Conservation (phyloP, 2,797 vertebrate genomes). For the Moxostoma hubbsi region DNA sequence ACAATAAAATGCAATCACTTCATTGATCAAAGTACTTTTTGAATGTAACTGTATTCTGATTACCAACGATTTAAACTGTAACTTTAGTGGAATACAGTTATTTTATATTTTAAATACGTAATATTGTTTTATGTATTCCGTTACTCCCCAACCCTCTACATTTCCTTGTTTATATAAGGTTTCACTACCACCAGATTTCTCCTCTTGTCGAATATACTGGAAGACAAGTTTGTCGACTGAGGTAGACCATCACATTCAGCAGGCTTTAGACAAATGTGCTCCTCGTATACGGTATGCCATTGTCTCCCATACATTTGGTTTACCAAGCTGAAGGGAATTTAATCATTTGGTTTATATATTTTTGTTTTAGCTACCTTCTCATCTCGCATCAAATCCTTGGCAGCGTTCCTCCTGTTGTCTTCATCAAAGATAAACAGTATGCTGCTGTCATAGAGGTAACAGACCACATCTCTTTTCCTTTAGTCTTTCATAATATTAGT, state of each 20-base stretch:
- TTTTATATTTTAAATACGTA: too few species aligned
- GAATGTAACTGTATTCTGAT: too few species aligned
- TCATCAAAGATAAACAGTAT: conserved; percentile 58
- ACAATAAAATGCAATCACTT: too few species aligned
- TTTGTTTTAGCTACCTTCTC: conserved; percentile 55
- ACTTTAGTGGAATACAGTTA: too few species aligned
- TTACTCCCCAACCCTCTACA: neutral
- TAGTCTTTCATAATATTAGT: neutral
- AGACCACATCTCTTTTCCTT: neutral
- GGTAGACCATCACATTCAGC: conserved; percentile 66
- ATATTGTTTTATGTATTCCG: too few species aligned
- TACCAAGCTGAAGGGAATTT: neutral
- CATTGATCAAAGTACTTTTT: too few species aligned
- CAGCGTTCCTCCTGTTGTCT: conserved; percentile 56
- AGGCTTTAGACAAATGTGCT: conserved; percentile 70
- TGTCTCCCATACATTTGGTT: neutral
- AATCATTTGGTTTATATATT: neutral
- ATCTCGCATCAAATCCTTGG: conserved; percentile 58
- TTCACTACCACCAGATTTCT: conserved; percentile 79
- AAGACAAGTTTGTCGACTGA: conserved; percentile 66
- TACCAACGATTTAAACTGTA: too few species aligned
- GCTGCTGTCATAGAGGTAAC: conserved; percentile 58
- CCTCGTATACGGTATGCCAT: conserved; percentile 71
- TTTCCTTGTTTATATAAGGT: conserved; percentile 70
- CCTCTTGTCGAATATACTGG: conserved; percentile 84